Base-by-base conservation (phyloP, 2,797 vertebrate genomes). In the Pangasius larnaudii region DNA sequence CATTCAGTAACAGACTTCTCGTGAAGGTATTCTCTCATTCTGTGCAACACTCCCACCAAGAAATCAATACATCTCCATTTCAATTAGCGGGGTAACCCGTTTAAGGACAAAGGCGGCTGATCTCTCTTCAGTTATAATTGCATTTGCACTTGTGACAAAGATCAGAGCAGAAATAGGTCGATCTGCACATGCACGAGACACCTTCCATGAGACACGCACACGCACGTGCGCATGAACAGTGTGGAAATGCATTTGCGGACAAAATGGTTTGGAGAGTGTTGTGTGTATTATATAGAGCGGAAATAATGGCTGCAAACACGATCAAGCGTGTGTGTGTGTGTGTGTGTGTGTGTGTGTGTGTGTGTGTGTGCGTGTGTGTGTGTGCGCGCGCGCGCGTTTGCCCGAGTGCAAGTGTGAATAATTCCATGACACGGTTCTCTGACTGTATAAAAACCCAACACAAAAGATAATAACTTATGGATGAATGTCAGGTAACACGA, bases 1-100 rank as follows among this genome's bases (percentile, higher is more conserved):
- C 53, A 36, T 79, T 36, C 19, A 36, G 77, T 36, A 58, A 6
- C 78, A 61, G 84, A 92, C 89, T 91, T 86, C 67, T 81, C 65
- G 30, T 89, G 74, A 89, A 89, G 78, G 89, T 42, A 81, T 82
- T 46, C 39, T 7, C 3, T 89, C 93, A 89, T 90, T 89, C 86
- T 87, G 42, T 84, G 58, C 82, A 90, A 91, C 78, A 85, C 85
- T 87, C 84, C n/a, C 56, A 86, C 46, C 9, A 78, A 91, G 87
- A 91, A 93, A 95, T 95, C 95, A 93, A 95, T 95, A 95, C 88
- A 92, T 94, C 95, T 95, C 95, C 94, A 94, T 96, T 95, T 96
- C 94, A 96, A 95, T 96, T 95, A 96, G 94, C 92, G 92, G 93
- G 92, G 91, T 88, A 90, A 95, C 94, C 95, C 94, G 94, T 95